Conservation (phyloP, 2,888 invertebrate genomes). For the Synergus itoensis region DNA sequence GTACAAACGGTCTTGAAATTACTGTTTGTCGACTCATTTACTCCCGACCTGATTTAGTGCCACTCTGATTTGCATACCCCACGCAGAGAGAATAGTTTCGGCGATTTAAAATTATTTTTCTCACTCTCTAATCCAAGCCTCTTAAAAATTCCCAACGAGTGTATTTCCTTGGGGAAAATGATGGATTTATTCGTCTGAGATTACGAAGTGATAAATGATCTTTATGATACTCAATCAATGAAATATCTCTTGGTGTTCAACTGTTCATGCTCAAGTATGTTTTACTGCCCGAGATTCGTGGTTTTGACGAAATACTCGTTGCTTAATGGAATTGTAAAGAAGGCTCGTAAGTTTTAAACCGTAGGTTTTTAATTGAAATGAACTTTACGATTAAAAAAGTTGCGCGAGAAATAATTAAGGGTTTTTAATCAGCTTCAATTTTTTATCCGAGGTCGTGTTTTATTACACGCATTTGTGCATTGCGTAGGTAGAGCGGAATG, state of each 20-base stretch:
- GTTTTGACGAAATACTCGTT: background rate
- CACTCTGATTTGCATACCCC: conserved; percentile 47
- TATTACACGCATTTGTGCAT: background rate
- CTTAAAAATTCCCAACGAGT: background rate
- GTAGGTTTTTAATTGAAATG: background rate
- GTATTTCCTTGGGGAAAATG: background rate
- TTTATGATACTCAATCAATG: background rate
- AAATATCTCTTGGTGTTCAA: background rate
- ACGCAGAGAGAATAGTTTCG: background rate
- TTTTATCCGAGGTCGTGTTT: conserved; percentile 3
- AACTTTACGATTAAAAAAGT: conserved; percentile 7
- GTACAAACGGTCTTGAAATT: conserved; percentile 49
- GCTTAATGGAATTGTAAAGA: background rate
- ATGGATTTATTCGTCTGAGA: background rate
- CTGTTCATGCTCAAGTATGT: background rate
- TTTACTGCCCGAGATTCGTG: background rate
- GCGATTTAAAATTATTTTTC: background rate
- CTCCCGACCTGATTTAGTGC: conserved; percentile 52
- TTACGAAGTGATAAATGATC: background rate
- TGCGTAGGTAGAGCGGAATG: conserved; percentile 6
- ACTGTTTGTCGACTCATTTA: conserved; percentile 53
- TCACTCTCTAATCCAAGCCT: background rate
- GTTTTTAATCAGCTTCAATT: background rate
- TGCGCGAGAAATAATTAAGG: background rate
- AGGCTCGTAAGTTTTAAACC: background rate